Conservation (phyloP, 2,888 invertebrate genomes). For the Lasioglossum marginatum region DNA sequence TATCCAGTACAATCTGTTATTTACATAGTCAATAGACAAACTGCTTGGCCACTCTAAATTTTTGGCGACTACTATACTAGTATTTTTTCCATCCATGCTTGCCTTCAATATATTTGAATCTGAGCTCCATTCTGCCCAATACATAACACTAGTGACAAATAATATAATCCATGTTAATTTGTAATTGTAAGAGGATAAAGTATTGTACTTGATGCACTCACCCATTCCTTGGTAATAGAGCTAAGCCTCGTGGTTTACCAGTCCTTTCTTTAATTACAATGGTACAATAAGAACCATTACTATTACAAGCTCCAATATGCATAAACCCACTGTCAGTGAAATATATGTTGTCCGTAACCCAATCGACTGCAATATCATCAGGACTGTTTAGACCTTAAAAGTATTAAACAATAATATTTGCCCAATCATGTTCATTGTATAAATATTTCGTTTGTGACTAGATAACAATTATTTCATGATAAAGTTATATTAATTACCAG, state of each 20-base stretch:
- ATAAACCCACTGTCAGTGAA: slow-evolving; percentile 91
- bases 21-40: slow-evolving; percentile 92
- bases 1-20: slow-evolving; percentile 94
- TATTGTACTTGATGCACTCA: slow-evolving; percentile 78
- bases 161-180: slow-evolving; percentile 6
- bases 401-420: not conserved
- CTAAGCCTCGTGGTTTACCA: slow-evolving; percentile 89
- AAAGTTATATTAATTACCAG: slow-evolving; percentile 77
- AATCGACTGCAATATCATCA: slow-evolving; percentile 92
- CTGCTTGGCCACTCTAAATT: slow-evolving; percentile 94
- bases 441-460: not conserved
- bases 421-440: not conserved
- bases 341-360: slow-evolving; percentile 92
- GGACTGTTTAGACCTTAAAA: slow-evolving; percentile 88
- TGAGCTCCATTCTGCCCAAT: slow-evolving; percentile 96
- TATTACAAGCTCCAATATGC: slow-evolving; percentile 90
- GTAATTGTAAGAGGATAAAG: not conserved
- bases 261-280: slow-evolving; percentile 87
- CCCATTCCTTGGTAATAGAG: slow-evolving; percentile 89
- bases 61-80: slow-evolving; percentile 87
- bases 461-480: not conserved
- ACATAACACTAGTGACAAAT: slow-evolving; percentile 89
- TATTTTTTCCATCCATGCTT: slow-evolving; percentile 93
- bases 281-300: slow-evolving; percentile 89
- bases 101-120: slow-evolving; percentile 91